A percentile compares a stretch with the other conserved stretches of the same genome.
These are phyloP conservation scores for Siniperca obscura DNA, from an alignment of 2,797 vertebrate species.

Conservation along the genomic window DNA sequence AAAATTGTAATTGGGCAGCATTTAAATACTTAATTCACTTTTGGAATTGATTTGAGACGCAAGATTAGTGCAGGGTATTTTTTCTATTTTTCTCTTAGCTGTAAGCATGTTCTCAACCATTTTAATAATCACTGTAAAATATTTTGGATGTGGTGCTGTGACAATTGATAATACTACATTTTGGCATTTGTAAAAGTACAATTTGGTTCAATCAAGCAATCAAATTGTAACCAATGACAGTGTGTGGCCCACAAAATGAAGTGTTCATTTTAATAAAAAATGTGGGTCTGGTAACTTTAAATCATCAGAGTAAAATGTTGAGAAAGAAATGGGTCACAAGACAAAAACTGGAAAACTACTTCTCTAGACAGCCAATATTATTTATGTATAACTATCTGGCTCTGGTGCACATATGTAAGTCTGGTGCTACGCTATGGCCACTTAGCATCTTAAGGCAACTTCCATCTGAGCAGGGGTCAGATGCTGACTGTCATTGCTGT, in stretches of 20 bases:
- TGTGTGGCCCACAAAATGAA: background rate
- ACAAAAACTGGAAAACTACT: conserved; percentile 39
- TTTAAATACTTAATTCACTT: background rate
- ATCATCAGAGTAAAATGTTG: background rate
- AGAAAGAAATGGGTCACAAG: conserved; percentile 63
- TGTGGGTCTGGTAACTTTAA: background rate
- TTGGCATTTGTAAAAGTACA: background rate
- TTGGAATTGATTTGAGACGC: background rate
- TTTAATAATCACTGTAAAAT: background rate
- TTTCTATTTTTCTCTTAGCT: background rate
- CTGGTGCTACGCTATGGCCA: conserved; percentile 3
- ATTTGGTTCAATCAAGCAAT: background rate
- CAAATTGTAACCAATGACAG: background rate
- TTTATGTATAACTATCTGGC: conserved; percentile 64
- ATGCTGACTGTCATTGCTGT: background rate
- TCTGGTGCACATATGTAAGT: conserved; percentile 27
- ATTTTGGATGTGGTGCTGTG: background rate
- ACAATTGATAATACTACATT: background rate
- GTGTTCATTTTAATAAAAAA: background rate
- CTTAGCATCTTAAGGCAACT: background rate
- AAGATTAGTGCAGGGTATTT: background rate
- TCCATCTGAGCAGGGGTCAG: background rate
- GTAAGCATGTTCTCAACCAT: background rate
- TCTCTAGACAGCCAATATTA: conserved; percentile 59
- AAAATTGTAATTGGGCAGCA: background rate